These are phyloP conservation scores for Callocephalon fimbriatum DNA, from an alignment of 2,113 vertebrate genomes.

Conservation along the genomic window DNA sequence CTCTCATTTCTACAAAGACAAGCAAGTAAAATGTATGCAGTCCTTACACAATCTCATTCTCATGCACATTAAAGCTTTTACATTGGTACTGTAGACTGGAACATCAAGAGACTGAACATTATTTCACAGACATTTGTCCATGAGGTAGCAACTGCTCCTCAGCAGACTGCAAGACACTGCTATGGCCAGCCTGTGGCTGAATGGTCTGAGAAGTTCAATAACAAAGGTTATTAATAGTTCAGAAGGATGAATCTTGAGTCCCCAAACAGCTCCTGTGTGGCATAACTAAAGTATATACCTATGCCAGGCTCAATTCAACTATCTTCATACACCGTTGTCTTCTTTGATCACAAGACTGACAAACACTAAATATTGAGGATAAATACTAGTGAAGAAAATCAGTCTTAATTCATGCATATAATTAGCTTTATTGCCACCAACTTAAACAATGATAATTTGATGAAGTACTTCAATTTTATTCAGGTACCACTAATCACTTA, in stretches of 20 bases:
- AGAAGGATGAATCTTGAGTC: not conserved
- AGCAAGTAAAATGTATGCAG: rapidly evolving
- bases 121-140: not conserved
- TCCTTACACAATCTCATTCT: not conserved
- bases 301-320: not conserved
- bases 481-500: not conserved
- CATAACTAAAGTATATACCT: not conserved
- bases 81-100: not conserved
- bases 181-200: not conserved
- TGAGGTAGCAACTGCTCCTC: not conserved
- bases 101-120: not conserved
- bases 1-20: not conserved
- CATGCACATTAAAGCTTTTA: not conserved
- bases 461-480: not conserved
- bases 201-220: not conserved
- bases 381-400: not conserved
- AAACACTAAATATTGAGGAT: not conserved
- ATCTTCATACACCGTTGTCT: not conserved
- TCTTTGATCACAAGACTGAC: not conserved
- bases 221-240: not conserved
- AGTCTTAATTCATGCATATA: not conserved
- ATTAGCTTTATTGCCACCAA: not conserved
- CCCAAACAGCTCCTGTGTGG: rapidly evolving
- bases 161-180: not conserved
- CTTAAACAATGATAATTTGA: not conserved